Base-by-base conservation (phyloP, 2,888 invertebrate species). In the Habrosyne pyritoides region DNA sequence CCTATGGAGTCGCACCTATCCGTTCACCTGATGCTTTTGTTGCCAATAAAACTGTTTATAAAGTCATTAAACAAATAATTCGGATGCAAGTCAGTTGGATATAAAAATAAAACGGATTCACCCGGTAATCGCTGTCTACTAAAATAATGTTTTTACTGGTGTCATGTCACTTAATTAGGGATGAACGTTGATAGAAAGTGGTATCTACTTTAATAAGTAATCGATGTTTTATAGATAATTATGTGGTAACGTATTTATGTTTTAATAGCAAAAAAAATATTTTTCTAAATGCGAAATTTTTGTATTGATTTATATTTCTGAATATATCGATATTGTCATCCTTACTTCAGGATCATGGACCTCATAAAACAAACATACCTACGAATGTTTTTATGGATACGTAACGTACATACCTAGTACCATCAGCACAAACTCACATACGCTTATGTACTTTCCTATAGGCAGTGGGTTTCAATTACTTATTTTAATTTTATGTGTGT, bases 21-120 rank as follows among this genome's bases (percentile, higher is more conserved):
- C 83, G 84, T 70, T 81, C 79, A 76, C 71, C 76, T 73, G 77
- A 78, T 75, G 72, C 77, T 79, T 84, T 82, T 84, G 86, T 84
- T 81, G 82, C 77, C 76, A 86, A 87, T 89, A 85, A 89, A 86
- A 79, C 69, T 69, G 73, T 86, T 85, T 85, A 81, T 82, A 77
- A 79, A 75, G 71, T 63, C 73, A 69, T 78, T 78, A 83, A 82
- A 80, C 67, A 66, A 71, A 78, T 75, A 63, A 86, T 87, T 87
- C 69, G 64, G 52, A 89, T 87, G 80, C 86, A 71, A 77, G 77
- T 81, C 86, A 81, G 78, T 60, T 64, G 64, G 61, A 63, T 71
- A 67, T 69, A 74, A 77, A 77, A 75, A 80, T 75, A 81, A 79
- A 83, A 83, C 73, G 67, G 64, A 65, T 70, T 73, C 73, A 77